A percentile compares a stretch with the other conserved stretches of the same genome.
phyloP scores from a whole-genome alignment of 2,888 invertebrate genomes.

The Sisyra terminalis region DNA sequence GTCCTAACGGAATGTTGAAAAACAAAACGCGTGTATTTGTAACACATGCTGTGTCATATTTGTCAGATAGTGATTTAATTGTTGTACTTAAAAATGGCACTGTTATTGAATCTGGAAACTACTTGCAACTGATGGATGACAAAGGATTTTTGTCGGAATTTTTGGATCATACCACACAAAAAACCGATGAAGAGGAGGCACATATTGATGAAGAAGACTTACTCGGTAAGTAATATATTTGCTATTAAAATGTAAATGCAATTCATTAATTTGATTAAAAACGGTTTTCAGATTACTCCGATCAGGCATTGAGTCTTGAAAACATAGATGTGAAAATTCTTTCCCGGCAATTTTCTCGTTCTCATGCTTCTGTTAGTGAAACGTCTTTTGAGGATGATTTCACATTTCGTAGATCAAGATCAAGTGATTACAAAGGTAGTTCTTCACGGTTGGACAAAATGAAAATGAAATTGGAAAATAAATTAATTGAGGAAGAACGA shows the following conservation, averaged over 20 bases:
- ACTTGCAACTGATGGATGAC: conserved; percentile 71
- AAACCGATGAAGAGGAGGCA: conserved; percentile 41
- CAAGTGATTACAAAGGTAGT: conserved; percentile 23
- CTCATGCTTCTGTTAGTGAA: conserved; percentile 52
- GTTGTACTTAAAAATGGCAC: conserved; percentile 76
- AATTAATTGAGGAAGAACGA: conserved; percentile 80
- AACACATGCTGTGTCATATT: conserved; percentile 87
- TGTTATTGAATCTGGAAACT: conserved; percentile 80
- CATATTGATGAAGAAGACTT: conserved; percentile 13
- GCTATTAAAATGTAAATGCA: too few species aligned
- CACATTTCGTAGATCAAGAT: conserved; percentile 27
- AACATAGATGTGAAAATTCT: conserved; percentile 50
- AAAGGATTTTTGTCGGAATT: conserved; percentile 78
- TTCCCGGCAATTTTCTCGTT: conserved; percentile 37
- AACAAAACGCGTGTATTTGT: conserved; percentile 79
- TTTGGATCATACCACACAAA: conserved; percentile 60
- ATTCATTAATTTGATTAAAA: too few species aligned
- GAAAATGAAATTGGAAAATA: conserved; percentile 33
- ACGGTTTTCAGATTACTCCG: conserved; percentile 59
- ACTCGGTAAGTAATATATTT: too few species aligned
- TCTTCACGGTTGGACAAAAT: conserved; percentile 7
- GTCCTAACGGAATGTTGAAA: conserved; percentile 56
- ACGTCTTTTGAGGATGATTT: conserved; percentile 37
- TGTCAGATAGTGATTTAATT: conserved; percentile 81
- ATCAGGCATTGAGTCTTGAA: conserved; percentile 43